Base-by-base conservation (phyloP, 1,140 invertebrate genomes). In the Colletes gigas region DNA sequence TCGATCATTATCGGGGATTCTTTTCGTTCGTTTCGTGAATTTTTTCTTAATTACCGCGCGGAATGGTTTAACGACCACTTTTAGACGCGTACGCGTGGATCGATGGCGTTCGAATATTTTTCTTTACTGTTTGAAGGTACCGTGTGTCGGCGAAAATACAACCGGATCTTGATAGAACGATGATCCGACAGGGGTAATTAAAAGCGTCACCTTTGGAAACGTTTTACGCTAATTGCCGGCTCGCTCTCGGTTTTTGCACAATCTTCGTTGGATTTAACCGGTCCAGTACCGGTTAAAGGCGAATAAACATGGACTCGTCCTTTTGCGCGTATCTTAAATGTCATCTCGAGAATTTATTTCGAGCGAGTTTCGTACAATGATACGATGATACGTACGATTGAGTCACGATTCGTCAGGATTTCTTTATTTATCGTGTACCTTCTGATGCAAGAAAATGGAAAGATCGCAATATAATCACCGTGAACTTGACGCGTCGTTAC, bases 401-500 rank as follows among this genome's bases (percentile, higher is more conserved):
- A 7, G 5, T 7, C 44, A 9, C 3, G 44, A 44, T 44, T 4
- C 44, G 44, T 44, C 44, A 30, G 30, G 30, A 30, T 30, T 30
- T 30, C 2, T 30, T 30, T 30, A 30, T 30, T 30, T 47, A 47
- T 47, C 44, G 44, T 4, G 6, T 0, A 47, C 44, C 44, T 47
- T 47, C 44, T 47, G 9, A 6, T 9, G 7, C 0, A 19, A 59
- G 57, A 21, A 21, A 59, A 19, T 3, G 17, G 41, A 15, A 72
- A 15, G 9, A 3, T 67, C 14, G 5, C 54, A 66, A 82, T 82
- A 82, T 77, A 84, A 47, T 84, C 78, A 9, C 62, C 60, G 55
- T 77, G 65, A 85, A 74, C 70, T 65, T 82, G 63, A 78, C 55
- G 59, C 68, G 30, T 47, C 70, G 55, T 69, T 65, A 62, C 74